Percentiles rank a stretch among this genome's conserved stretches.
Evolutionary conservation across 23 tunicate species (phyloP).

Genomic region (Botrylloides violaceus): DNA sequence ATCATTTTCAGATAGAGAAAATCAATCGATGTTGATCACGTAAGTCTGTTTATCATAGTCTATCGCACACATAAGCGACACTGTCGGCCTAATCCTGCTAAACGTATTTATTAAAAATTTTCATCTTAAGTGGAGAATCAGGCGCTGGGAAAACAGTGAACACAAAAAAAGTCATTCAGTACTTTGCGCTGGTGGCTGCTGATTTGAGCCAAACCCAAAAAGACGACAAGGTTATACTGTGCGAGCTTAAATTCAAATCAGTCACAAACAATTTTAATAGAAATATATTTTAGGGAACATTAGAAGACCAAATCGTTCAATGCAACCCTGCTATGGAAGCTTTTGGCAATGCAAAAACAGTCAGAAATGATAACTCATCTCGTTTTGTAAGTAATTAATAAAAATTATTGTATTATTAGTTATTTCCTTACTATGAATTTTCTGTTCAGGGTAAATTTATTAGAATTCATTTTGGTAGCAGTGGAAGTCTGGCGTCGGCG

Average conservation of each 20-base stretch:
- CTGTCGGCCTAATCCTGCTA: not conserved
- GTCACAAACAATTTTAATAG: not conserved
- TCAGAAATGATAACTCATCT: conserved; percentile 88
- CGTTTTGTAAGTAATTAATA: conserved; percentile 66
- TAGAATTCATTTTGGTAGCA: conserved; percentile 94
- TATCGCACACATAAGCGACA: too few species aligned
- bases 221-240: conserved; percentile 32
- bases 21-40: conserved; percentile 82
- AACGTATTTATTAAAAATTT: not conserved
- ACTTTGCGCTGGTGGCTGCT: conserved; percentile 78
- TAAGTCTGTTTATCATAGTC: conserved; percentile 44
- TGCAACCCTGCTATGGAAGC: conserved; percentile 98
- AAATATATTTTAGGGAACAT: conserved; percentile 53
- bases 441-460: conserved; percentile 78
- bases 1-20: conserved; percentile 50
- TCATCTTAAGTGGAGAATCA: conserved; percentile 50
- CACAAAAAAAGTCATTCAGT: conserved; percentile 79
- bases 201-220: conserved; percentile 23
- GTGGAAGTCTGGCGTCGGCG: conserved; percentile 83
- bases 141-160: conserved; percentile 87
- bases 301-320: conserved; percentile 92
- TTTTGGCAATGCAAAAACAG: conserved; percentile 92
- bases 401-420: not conserved
- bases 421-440: not conserved
- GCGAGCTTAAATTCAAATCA: not conserved